phyloP scores from a whole-genome alignment of 2,888 invertebrate genomes.

The Calameuta filiformis region DNA sequence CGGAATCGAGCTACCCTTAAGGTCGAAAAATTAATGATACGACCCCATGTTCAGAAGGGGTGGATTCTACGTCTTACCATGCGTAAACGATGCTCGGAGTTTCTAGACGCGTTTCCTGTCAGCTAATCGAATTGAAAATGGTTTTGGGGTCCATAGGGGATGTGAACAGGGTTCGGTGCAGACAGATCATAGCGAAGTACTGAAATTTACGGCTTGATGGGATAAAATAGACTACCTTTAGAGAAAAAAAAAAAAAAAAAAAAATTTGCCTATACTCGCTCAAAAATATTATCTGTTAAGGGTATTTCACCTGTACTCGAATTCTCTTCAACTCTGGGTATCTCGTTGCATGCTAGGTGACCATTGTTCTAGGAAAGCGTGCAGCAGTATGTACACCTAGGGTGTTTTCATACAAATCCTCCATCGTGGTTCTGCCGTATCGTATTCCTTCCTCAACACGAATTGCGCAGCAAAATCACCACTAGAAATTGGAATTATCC shows the following conservation, averaged over 20 bases:
- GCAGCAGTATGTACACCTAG: neutral
- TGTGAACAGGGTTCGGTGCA: neutral
- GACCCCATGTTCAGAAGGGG: neutral
- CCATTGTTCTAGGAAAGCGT: neutral
- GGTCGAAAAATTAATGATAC: neutral
- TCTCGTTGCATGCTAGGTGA: neutral
- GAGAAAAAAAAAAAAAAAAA: too few relatives aligned
- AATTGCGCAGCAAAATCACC: slow-evolving; percentile 54
- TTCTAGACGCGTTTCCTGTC: neutral
- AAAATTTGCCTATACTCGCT: neutral
- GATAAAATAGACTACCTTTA: neutral
- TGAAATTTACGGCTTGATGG: neutral
- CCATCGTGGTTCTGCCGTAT: slow-evolving; percentile 19
- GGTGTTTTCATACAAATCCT: neutral
- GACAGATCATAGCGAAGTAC: neutral
- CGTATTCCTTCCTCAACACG: slow-evolving; percentile 48
- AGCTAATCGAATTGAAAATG: neutral
- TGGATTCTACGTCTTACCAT: neutral
- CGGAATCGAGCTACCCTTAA: neutral
- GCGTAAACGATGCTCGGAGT: neutral
- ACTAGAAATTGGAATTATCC: slow-evolving; percentile 55
- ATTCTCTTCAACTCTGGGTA: neutral
- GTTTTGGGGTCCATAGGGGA: neutral
- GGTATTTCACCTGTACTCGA: neutral
- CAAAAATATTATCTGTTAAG: neutral